phyloP scores from a whole-genome alignment of 2,888 invertebrate species.

The Brenthis ino region DNA sequence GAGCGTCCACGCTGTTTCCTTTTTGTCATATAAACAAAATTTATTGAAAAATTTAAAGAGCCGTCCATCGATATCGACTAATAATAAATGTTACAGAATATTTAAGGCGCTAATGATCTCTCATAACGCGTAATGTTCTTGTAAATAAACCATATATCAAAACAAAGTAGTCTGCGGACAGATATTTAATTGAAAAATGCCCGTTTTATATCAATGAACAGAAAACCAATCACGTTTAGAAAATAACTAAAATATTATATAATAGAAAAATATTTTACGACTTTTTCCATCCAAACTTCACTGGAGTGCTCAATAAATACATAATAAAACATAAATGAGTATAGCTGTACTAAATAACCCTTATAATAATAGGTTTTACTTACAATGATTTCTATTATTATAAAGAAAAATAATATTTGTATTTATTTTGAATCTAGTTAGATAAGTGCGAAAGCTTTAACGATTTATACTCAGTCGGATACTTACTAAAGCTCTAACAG shows the following conservation, averaged over 20 bases:
- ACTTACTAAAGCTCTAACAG: constrained; percentile 4
- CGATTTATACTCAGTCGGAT: not conserved
- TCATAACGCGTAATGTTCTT: constrained; percentile 51
- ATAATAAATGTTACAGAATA: constrained; percentile 47
- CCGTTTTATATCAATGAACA: constrained; percentile 10
- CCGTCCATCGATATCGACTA: constrained; percentile 42
- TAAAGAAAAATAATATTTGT: too few relatives aligned
- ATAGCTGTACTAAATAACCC: too few relatives aligned
- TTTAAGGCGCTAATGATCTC: constrained; percentile 59
- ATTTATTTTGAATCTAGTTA: not conserved
- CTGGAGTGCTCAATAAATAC: not conserved
- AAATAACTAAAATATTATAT: not conserved
- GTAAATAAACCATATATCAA: constrained; percentile 50
- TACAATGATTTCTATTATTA: too few relatives aligned
- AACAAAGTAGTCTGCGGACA: constrained; percentile 12
- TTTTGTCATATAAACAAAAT: constrained; percentile 75
- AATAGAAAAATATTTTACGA: too few relatives aligned
- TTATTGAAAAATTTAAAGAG: constrained; percentile 68
- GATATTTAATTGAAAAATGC: constrained; percentile 15
- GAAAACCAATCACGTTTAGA: constrained; percentile 3
- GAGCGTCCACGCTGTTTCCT: constrained; percentile 73
- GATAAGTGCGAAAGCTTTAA: not conserved
- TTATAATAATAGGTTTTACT: too few relatives aligned
- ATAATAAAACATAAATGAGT: not conserved
- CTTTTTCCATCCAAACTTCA: too few relatives aligned